A percentile compares a stretch with the other conserved stretches of the same genome.
These are phyloP conservation scores for Bufo gargarizans DNA, from an alignment of 2,113 vertebrate species.

Conservation along the genomic window DNA sequence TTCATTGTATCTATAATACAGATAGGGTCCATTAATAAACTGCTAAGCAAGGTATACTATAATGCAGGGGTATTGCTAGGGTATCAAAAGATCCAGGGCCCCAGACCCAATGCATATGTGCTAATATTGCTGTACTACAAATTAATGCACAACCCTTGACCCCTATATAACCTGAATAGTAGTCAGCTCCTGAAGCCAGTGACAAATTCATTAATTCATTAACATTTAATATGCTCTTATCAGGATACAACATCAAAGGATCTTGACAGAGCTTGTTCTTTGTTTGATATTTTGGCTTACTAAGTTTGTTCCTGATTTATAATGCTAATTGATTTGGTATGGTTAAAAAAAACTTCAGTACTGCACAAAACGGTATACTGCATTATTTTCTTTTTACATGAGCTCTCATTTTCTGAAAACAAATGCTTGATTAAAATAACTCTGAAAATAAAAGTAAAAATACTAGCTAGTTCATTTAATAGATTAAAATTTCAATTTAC, in stretches of 20 bases:
- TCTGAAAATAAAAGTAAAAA: neutral
- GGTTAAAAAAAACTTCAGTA: neutral
- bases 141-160: no score
- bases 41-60: no score
- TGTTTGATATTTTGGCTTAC: neutral
- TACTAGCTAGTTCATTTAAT: neutral
- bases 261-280: neutral
- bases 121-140: no score
- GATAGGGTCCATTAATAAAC: no score
- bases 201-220: neutral
- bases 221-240: conserved; percentile 37
- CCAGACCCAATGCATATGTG: no score
- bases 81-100: no score
- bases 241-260: conserved; percentile 35
- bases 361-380: neutral
- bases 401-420: neutral
- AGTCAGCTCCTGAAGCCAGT: no score
- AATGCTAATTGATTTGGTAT: conserved; percentile 32
- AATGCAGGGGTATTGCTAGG: no score
- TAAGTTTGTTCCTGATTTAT: conserved; percentile 23
- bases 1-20: no score
- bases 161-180: no score
- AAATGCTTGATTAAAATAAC: neutral
- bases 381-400: neutral
- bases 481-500: conserved; percentile 16